These are phyloP conservation scores for Sarotherodon lohbergeri DNA, from an alignment of 2,113 vertebrate genomes.

Conservation along the genomic window DNA sequence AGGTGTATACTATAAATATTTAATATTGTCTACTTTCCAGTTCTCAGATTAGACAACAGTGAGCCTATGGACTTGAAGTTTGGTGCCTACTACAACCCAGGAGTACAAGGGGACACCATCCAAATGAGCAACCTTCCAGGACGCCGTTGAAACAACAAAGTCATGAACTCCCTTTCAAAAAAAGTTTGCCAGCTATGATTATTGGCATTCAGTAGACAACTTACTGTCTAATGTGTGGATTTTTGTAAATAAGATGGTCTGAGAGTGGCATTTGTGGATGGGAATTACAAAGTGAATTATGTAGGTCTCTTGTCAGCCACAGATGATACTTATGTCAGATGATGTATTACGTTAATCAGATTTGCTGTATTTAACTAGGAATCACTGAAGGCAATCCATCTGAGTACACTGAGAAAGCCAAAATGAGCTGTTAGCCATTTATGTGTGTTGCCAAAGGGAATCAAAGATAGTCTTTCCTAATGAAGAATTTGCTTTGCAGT, in stretches of 20 bases:
- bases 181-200: background rate
- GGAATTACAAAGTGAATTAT: background rate
- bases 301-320: background rate
- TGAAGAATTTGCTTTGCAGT: background rate
- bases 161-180: background rate
- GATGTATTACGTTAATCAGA: background rate
- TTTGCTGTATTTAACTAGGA: background rate
- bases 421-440: constrained; percentile 30
- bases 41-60: constrained; percentile 79
- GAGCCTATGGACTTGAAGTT: constrained; percentile 66
- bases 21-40: constrained; percentile 60
- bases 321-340: background rate
- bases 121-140: constrained; percentile 68
- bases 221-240: background rate
- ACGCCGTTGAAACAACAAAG: background rate
- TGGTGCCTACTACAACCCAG: constrained; percentile 73
- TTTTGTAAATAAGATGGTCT: constrained; percentile 3
- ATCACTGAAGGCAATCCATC: background rate
- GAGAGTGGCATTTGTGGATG: background rate
- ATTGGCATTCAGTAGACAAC: background rate
- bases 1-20: background rate
- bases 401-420: constrained; percentile 20
- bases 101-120: constrained; percentile 66
- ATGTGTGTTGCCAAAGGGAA: constrained; percentile 49
- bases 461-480: constrained; percentile 5